Evolutionary conservation across 1,140 invertebrate species (phyloP).

Genomic region (Anastrepha ludens): DNA sequence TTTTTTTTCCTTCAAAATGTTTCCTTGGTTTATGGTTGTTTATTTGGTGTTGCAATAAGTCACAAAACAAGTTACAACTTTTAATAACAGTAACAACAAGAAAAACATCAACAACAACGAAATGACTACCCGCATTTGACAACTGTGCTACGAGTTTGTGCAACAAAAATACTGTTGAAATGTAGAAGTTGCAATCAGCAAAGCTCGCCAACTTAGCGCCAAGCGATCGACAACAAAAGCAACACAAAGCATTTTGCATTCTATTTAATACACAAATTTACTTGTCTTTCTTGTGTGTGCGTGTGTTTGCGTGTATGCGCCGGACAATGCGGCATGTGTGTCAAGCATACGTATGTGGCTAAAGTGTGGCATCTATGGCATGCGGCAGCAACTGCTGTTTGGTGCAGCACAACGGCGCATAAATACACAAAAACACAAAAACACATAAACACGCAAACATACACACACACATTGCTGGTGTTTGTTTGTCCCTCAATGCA

Average conservation of each 20-base stretch:
- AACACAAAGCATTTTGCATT: neutral
- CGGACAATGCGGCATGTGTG: constrained; percentile 19
- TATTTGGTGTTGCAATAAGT: neutral
- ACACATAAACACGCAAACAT: neutral
- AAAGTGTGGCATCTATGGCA: constrained; percentile 9
- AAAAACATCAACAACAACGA: neutral
- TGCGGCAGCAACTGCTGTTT: constrained; percentile 37
- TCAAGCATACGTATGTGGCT: constrained; percentile 24
- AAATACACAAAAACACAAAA: neutral
- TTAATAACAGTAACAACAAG: neutral
- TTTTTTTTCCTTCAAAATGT: neutral
- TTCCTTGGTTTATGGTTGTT: neutral
- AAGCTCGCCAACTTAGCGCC: neutral
- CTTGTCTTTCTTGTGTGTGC: neutral
- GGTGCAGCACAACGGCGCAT: neutral
- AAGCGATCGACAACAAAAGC: neutral
- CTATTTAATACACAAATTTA: neutral
- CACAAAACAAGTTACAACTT: constrained; percentile 1
- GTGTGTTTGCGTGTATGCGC: neutral
- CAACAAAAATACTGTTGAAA: neutral
- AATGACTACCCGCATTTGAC: neutral
- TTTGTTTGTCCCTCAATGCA: neutral
- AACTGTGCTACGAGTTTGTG: no score
- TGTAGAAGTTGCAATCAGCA: neutral
- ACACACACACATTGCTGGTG: neutral